Base-by-base conservation (phyloP, 2,888 invertebrate genomes). In the Sipha maydis region DNA sequence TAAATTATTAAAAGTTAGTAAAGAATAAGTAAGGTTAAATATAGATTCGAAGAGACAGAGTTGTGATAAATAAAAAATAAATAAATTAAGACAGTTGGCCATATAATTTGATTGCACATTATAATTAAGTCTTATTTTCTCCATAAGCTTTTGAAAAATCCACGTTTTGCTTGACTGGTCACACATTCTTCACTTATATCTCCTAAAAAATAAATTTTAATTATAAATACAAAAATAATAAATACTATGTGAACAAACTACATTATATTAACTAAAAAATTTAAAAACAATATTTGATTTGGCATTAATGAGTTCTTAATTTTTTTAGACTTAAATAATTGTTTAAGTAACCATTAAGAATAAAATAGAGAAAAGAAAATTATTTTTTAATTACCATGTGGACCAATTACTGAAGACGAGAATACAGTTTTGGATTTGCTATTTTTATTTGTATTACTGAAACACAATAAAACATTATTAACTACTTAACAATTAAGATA, bases 61-160 rank as follows among this genome's bases (percentile, higher is more conserved):
- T 41, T 67, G 7, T 77, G 54, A 85, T 78, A 76, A 85, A 85
- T 69, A 67, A 77, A 85, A 67, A 77, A 77, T 85, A 67, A 85
- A 77, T 61, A 67, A 67, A 21, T 77, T 69, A 85, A 85, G 77
- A 85, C 34, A 67, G 48, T 69, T 79, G 73, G 88, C 88, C 80
- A 17, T 34, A 75, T 61, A 34, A 88, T 88, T 88, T 88, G 88
- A 88, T 88, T 88, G 88, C 82, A 88, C 79, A 34, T 80, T n/a
- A 73, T 88, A 75, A 88, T n/a, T 54, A 61, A 88, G 88, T 88
- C 88, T 88, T 88, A 96, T 91, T 96, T 94, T 92, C 97, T 97
- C 97, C 97, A 97, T 91, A 97, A 95, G 92, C 94, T 96, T 92
- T 96, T 96, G 93, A 97, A 97, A 92, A 97, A 96, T 90, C 97